Evolutionary conservation across 2,113 vertebrate species (phyloP), one percentile per base, ranked within the genome.

Genomic region (Lampris megalopsis): DNA sequence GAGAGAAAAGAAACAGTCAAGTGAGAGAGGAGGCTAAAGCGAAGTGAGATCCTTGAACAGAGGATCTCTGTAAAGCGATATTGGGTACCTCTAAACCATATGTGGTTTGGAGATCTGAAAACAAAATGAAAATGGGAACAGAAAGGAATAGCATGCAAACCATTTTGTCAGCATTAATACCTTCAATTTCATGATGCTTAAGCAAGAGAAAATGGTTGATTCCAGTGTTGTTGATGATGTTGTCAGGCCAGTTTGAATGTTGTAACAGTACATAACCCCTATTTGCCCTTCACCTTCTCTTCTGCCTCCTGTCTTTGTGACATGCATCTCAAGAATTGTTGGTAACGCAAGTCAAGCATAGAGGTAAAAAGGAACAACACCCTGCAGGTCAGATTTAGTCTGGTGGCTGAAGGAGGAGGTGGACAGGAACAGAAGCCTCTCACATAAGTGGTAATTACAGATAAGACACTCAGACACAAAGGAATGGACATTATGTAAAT

Each of bases 191-290:
- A 58, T 37, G 35, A 58, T 38, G 36, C 10, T 7, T 9, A 58
- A 37, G 35, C 38, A 38, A 6, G 7, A 58, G 50, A 3, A 53
- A 53, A 53, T 37, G 9, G 9, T 66, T 66, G 3, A 45, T 63
- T 70, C 60, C 10, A 50, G 3, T 45, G 37, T 52, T 56, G 45
- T 42, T 1, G 3, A 9, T 66, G 6, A 49, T 68, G 73, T 67
- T 0, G 38, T 77, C 37, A 37, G 53, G 70, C 73, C 61, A 59
- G 77, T 77, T 78, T 75, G 36, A 69, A 63, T 87, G 91, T 88
- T 88, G 67, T 62, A 84, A 87, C 70, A 71, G 71, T 74, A 89
- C 69, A 85, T 84, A 87, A 68, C 85, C 89, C 81, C 11, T 85
- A 88, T 90, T 90, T 88, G 49, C 35, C 43, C 53, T 41, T 6